Percentiles rank a stretch among this genome's conserved stretches.
These are phyloP conservation scores for Chloromyia formosa DNA, from an alignment of 2,888 invertebrate genomes.

Conservation along the genomic window DNA sequence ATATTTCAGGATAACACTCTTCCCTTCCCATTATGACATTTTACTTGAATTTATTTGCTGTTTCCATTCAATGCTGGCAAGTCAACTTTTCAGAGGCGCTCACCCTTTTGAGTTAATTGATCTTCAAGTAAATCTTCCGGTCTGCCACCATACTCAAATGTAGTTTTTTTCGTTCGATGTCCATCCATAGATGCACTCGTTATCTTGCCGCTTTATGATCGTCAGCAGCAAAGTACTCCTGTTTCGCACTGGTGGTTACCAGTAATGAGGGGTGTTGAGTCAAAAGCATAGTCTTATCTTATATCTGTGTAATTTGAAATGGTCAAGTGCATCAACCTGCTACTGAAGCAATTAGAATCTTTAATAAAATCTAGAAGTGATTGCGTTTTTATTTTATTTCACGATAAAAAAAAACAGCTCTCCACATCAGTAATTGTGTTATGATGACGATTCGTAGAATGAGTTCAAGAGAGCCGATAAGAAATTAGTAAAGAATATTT, in stretches of 20 bases:
- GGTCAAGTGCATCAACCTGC: conserved; percentile 36
- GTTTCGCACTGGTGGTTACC: conserved; percentile 25
- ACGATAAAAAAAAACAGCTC: too few species aligned
- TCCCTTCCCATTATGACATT: too few species aligned
- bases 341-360: conserved; percentile 24
- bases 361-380: conserved; percentile 16
- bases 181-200: not conserved
- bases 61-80: not conserved
- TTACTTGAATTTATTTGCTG: too few species aligned
- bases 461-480: too few species aligned
- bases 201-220: conserved; percentile 18
- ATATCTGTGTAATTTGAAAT: not conserved
- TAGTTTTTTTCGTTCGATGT: conserved; percentile 28
- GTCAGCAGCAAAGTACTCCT: conserved; percentile 20
- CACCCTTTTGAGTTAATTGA: conserved; percentile 49
- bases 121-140: conserved; percentile 50
- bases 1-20: too few species aligned
- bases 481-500: too few species aligned
- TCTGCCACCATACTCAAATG: conserved; percentile 24
- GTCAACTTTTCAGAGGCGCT: conserved; percentile 8
- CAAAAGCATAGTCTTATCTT: not conserved
- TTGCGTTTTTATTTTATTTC: too few species aligned
- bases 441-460: too few species aligned
- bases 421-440: too few species aligned
- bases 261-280: conserved; percentile 21